These are phyloP conservation scores for Isurus oxyrinchus DNA, from an alignment of 2,113 vertebrate genomes.

Conservation along the genomic window DNA sequence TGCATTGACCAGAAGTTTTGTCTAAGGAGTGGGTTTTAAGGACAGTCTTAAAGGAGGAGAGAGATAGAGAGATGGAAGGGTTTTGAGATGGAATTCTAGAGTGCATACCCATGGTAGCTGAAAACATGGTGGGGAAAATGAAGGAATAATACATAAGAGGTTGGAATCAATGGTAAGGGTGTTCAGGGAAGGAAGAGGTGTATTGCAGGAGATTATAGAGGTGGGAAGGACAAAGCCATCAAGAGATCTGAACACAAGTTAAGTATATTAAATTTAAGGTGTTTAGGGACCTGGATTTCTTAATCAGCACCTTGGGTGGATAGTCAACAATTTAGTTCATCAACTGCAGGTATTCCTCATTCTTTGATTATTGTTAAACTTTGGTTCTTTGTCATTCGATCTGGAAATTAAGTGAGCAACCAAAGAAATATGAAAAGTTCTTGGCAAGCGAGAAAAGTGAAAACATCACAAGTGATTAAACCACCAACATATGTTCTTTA, in stretches of 20 bases:
- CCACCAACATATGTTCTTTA: background rate
- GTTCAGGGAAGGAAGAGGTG: background rate
- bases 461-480: background rate
- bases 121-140: background rate
- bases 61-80: background rate
- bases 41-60: background rate
- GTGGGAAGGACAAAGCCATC: background rate
- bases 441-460: background rate
- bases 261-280: background rate
- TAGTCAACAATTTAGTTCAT: background rate
- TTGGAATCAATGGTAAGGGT: background rate
- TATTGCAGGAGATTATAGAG: background rate
- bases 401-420: background rate
- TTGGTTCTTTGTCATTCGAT: background rate
- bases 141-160: background rate
- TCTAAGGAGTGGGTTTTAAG: background rate
- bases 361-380: background rate
- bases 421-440: background rate
- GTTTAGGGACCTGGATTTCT: background rate
- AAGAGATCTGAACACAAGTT: background rate
- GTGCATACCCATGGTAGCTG: background rate
- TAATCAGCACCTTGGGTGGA: background rate
- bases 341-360: background rate
- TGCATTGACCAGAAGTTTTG: background rate
- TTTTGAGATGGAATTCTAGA: background rate